Conservation (phyloP, 2,797 vertebrate genomes). For the Gobionotothen gibberifrons region DNA sequence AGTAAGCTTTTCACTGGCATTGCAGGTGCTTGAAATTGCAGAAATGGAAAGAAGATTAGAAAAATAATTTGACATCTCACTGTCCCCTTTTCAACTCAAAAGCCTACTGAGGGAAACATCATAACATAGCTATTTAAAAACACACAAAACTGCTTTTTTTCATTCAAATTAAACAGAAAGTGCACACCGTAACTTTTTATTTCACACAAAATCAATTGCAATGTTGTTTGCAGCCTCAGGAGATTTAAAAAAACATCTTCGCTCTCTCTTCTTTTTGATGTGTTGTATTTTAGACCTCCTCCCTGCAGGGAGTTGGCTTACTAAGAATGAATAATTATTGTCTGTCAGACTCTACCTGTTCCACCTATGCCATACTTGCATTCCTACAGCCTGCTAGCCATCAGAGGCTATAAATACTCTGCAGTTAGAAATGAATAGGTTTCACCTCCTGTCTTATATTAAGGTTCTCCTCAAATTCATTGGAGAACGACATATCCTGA, state of each 20-base stretch:
- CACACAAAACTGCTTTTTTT: conserved; percentile 21
- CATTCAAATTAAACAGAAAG: conserved; percentile 38
- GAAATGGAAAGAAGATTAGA: conserved; percentile 54
- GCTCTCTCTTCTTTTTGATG: conserved; percentile 51
- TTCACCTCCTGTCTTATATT: conserved; percentile 66
- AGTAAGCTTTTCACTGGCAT: conserved; percentile 28
- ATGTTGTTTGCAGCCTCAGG: conserved; percentile 38
- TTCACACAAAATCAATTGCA: conserved; percentile 34
- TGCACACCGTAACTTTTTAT: conserved; percentile 10
- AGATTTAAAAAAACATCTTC: conserved; percentile 36
- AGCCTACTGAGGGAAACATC: conserved; percentile 35
- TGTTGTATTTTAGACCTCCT: conserved; percentile 49
- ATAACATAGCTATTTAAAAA: conserved; percentile 43
- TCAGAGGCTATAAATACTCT: conserved; percentile 30
- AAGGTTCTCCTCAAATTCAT: conserved; percentile 59
- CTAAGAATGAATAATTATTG: conserved; percentile 53
- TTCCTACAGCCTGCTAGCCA: conserved; percentile 23
- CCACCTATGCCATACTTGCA: conserved; percentile 16
- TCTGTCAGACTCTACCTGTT: conserved; percentile 40
- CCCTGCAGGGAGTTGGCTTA: conserved; percentile 49
- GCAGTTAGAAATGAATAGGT: conserved; percentile 46
- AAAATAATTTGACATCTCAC: conserved; percentile 45
- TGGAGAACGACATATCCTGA: conserved; percentile 51
- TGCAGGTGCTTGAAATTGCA: conserved; percentile 53
- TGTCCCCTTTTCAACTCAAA: conserved; percentile 27